Conservation (phyloP, 2,113 vertebrate genomes). For the Trematocara unimaculatum region DNA sequence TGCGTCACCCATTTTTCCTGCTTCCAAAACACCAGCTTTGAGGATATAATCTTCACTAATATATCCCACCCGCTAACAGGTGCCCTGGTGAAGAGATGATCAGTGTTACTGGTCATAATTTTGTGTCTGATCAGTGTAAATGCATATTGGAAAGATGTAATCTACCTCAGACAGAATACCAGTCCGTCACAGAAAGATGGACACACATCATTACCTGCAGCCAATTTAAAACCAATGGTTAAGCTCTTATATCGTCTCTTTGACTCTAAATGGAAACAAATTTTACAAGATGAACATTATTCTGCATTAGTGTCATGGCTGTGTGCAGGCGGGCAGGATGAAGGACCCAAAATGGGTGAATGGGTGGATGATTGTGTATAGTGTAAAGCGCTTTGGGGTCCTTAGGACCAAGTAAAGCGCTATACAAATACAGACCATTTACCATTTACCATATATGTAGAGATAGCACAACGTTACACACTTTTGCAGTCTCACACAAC, state of each 20-base stretch:
- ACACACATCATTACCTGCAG: background rate
- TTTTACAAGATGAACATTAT: background rate
- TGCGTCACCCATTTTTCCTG: background rate
- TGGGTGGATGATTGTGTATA: too few species aligned
- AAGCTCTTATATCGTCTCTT: background rate
- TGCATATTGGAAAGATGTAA: background rate
- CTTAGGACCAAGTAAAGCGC: too few species aligned
- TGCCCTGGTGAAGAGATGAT: background rate
- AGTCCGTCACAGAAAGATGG: background rate
- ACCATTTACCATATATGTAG: too few species aligned
- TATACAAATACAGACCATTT: too few species aligned
- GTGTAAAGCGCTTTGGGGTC: too few species aligned
- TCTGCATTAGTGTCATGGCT: background rate
- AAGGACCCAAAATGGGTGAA: fast-evolving
- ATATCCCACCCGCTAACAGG: fast-evolving
- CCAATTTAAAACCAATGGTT: background rate
- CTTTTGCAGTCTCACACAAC: background rate
- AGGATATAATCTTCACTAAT: background rate
- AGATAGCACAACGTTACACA: background rate
- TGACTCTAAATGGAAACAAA: background rate
- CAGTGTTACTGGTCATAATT: background rate
- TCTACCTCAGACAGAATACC: background rate
- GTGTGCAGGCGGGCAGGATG: background rate
- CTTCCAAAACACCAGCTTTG: background rate
- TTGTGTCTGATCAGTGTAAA: background rate